These are phyloP conservation scores for Sinella curviseta DNA, from an alignment of 1,140 invertebrate species.

Conservation along the genomic window DNA sequence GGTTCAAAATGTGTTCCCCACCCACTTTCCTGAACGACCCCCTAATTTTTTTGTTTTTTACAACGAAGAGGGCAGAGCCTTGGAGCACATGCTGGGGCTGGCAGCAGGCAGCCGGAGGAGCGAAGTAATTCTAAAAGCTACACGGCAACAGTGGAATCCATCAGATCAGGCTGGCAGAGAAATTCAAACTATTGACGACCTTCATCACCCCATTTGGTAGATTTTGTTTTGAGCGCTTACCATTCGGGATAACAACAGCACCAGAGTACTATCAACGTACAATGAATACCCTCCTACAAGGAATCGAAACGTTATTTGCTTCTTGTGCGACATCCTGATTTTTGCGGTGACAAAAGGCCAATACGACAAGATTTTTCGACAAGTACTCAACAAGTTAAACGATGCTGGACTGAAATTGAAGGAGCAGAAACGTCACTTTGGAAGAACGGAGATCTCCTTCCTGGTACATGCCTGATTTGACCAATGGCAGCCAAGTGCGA, in stretches of 20 bases:
- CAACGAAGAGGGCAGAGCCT: too few species aligned
- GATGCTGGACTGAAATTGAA: conserved; percentile 5
- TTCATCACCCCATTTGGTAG: too few species aligned
- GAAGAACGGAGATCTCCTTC: too few species aligned
- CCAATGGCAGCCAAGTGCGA: conserved; percentile 50
- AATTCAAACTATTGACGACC: conserved; percentile 50
- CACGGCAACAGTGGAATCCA: conserved; percentile 55
- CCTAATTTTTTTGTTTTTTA: too few species aligned
- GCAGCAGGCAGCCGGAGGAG: too few species aligned
- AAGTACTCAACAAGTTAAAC: too few species aligned
- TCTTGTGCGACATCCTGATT: conserved; percentile 52
- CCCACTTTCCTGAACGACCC: too few species aligned
- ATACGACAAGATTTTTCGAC: conserved; percentile 48
- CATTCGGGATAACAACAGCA: too few species aligned
- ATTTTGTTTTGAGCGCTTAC: too few species aligned
- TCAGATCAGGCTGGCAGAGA: conserved; percentile 53
- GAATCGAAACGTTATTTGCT: conserved; percentile 45
- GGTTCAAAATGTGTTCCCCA: too few species aligned
- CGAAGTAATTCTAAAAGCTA: conserved; percentile 51
- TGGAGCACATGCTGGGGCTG: conserved; percentile 32
- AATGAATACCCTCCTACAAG: conserved; percentile 44
- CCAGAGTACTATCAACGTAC: too few species aligned
- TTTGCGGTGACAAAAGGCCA: conserved; percentile 27
- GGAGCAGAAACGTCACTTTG: conserved; percentile 54
- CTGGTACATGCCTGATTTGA: conserved; percentile 49